Conservation (phyloP, 2,888 invertebrate genomes). For the Pandemis cinnamomeana region DNA sequence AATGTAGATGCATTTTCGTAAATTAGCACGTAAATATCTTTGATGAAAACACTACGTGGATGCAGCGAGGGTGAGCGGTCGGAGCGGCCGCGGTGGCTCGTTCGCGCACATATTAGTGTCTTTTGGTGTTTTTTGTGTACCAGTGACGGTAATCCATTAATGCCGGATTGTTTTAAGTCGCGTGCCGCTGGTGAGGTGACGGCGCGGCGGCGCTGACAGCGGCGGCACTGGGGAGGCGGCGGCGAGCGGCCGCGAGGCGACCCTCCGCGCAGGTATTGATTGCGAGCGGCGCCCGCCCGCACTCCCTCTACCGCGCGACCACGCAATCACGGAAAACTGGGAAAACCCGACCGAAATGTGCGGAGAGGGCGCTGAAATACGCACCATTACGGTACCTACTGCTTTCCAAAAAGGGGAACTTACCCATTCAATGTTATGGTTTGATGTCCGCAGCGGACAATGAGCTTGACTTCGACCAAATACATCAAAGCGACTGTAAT, state of each 20-base stretch:
- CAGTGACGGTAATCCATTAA: conserved; percentile 26
- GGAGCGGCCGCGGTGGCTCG: background rate
- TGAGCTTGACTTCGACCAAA: background rate
- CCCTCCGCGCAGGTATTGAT: conserved; percentile 76
- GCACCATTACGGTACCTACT: background rate
- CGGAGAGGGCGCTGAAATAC: conserved; percentile 66
- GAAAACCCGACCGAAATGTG: conserved; percentile 63
- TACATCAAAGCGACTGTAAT: background rate
- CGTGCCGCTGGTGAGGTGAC: conserved; percentile 58
- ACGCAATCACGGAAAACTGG: conserved; percentile 57
- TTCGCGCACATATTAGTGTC: conserved; percentile 56
- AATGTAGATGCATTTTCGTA: conserved; percentile 95
- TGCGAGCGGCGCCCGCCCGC: conserved; percentile 61
- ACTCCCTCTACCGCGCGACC: conserved; percentile 65
- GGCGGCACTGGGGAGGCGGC: conserved; percentile 60
- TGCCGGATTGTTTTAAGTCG: conserved; percentile 41
- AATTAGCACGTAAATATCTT: conserved; percentile 54
- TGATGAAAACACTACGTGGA: conserved; percentile 22
- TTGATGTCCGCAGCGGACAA: background rate
- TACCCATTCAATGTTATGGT: background rate
- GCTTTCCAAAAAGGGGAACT: background rate
- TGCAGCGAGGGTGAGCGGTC: conserved; percentile 10
- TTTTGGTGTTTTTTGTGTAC: conserved; percentile 40
- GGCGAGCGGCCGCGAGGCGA: conserved; percentile 48
- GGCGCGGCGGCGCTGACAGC: conserved; percentile 71